A percentile compares a stretch with the other conserved stretches of the same genome.
These are phyloP conservation scores for Epizoanthus illoricatus DNA, from an alignment of 92 coral and sea anemone genomes.

Conservation along the genomic window DNA sequence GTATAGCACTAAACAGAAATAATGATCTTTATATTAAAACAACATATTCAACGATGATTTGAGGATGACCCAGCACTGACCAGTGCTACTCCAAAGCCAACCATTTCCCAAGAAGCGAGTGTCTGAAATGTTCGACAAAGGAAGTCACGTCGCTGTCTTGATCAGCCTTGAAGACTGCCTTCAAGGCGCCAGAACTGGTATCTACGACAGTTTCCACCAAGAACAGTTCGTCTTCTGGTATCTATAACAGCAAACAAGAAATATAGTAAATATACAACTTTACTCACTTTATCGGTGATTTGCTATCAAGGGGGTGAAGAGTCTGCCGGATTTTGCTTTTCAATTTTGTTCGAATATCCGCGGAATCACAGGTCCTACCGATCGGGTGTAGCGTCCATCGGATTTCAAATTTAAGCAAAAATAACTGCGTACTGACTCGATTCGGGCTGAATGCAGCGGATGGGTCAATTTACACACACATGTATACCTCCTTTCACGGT, in stretches of 20 bases:
- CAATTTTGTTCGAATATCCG: too few relatives aligned
- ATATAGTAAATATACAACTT: neutral
- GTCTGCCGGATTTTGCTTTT: too few relatives aligned
- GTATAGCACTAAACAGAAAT: too few relatives aligned
- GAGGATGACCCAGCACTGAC: neutral
- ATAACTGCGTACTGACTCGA: too few relatives aligned
- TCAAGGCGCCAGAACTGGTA: conserved; percentile 60
- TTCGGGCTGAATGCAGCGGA: too few relatives aligned
- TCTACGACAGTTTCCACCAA: conserved; percentile 75
- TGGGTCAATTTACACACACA: too few relatives aligned
- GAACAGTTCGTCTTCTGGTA: conserved; percentile 51
- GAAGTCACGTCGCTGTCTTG: conserved; percentile 44
- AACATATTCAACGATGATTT: too few relatives aligned
- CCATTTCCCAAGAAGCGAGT: conserved; percentile 61
- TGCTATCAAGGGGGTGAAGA: neutral
- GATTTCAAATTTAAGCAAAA: too few relatives aligned
- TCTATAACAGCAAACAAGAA: conserved; percentile 23
- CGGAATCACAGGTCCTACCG: too few relatives aligned
- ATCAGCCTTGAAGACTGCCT: conserved; percentile 72
- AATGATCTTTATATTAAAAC: too few relatives aligned
- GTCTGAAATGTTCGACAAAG: conserved; percentile 66
- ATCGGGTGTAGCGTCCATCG: too few relatives aligned
- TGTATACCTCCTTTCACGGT: too few relatives aligned
- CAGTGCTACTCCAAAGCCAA: conserved; percentile 17
- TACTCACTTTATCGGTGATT: neutral